phyloP scores from a whole-genome alignment of 2,888 invertebrate genomes.

The Ectemnius cavifrons region DNA sequence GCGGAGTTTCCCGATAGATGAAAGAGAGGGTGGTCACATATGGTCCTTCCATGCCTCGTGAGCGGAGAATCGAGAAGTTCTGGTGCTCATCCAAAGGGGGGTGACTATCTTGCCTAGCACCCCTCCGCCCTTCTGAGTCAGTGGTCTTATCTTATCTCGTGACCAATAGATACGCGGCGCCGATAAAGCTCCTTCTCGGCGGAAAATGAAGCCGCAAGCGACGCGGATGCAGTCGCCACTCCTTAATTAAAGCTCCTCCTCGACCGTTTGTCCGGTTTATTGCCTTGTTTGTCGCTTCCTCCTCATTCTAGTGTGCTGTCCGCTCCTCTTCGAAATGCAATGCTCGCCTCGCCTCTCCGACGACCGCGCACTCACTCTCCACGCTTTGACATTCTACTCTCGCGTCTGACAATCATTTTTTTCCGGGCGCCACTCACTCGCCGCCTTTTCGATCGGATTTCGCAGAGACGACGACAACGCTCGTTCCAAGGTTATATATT shows the following conservation, averaged over 20 bases:
- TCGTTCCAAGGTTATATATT: background rate
- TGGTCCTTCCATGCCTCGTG: slow-evolving; percentile 63
- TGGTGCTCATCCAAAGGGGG: slow-evolving; percentile 62
- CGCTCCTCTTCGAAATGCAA: background rate
- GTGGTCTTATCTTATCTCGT: slow-evolving; percentile 68
- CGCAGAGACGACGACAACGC: background rate
- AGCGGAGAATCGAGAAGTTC: slow-evolving; percentile 49
- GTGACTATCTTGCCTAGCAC: slow-evolving; percentile 63
- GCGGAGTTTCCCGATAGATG: slow-evolving; percentile 1
- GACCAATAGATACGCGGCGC: slow-evolving; percentile 68
- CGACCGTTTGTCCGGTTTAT: slow-evolving; percentile 61
- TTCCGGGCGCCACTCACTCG: background rate
- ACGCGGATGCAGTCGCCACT: slow-evolving; percentile 68
- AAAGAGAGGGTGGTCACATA: slow-evolving; percentile 65
- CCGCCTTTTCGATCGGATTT: background rate
- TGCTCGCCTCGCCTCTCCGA: background rate
- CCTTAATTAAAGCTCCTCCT: slow-evolving; percentile 73
- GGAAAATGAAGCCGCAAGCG: slow-evolving; percentile 57
- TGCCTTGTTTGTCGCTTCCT: slow-evolving; percentile 58
- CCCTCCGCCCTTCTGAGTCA: slow-evolving; percentile 28
- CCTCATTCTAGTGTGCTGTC: slow-evolving; percentile 14
- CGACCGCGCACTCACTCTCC: slow-evolving; percentile 5
- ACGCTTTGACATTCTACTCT: slow-evolving; percentile 34
- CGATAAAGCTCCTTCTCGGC: slow-evolving; percentile 56
- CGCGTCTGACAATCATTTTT: slow-evolving; percentile 37